These are phyloP conservation scores for Callipepla squamata DNA, from an alignment of 2,113 vertebrate genomes.

Conservation along the genomic window DNA sequence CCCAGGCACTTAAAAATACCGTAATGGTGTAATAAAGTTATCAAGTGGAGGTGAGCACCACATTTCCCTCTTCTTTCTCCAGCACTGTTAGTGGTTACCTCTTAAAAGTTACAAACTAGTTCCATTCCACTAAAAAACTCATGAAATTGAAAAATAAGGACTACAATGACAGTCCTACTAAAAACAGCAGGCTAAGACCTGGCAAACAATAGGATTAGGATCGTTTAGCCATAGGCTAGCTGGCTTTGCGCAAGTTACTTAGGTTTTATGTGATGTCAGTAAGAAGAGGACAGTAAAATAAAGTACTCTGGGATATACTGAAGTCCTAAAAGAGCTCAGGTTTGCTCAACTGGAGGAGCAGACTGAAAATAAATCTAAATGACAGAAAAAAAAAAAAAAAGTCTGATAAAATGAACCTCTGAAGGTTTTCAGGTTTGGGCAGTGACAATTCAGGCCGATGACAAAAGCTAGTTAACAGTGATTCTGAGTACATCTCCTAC, in stretches of 20 bases:
- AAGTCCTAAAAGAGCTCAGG: background rate
- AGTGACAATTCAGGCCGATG: background rate
- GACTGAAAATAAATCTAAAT: background rate
- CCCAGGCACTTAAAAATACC: background rate
- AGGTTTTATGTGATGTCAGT: background rate
- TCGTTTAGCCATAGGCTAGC: background rate
- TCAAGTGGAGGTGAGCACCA: background rate
- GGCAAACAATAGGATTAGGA: background rate
- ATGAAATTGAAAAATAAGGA: background rate
- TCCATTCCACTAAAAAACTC: background rate
- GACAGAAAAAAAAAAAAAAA: background rate
- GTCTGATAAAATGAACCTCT: background rate
- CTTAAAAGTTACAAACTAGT: background rate
- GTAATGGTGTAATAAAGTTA: background rate
- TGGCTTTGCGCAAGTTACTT: background rate
- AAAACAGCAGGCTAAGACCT: background rate
- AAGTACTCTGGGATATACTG: fast-evolving
- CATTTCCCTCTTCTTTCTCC: background rate
- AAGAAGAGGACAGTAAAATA: background rate
- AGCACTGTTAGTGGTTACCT: background rate
- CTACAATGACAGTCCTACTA: background rate
- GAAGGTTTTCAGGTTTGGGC: background rate
- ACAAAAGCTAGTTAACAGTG: background rate
- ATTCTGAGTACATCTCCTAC: background rate
- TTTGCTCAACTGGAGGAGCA: background rate